Conservation (phyloP, 2,797 vertebrate genomes). For the Chromis chromis region DNA sequence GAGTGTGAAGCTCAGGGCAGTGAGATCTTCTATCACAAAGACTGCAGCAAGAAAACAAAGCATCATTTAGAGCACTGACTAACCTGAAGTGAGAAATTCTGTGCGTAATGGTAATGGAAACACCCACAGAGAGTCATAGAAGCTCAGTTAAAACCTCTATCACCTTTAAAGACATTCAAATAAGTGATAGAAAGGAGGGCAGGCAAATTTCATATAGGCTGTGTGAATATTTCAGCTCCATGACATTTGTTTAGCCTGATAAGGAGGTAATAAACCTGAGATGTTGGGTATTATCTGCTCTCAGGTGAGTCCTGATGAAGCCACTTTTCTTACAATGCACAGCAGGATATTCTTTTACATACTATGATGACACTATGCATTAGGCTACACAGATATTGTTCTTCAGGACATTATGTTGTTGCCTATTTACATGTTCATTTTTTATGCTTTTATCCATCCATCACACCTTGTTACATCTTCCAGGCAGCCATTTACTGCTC, state of each 20-base stretch:
- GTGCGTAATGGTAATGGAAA: conserved; percentile 45
- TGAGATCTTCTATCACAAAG: conserved; percentile 75
- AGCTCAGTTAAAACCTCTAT: not conserved
- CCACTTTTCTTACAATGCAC: not conserved
- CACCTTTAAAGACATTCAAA: conserved; percentile 13
- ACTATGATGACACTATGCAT: not conserved
- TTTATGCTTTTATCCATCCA: not conserved
- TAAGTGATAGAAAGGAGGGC: not conserved
- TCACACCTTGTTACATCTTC: not conserved
- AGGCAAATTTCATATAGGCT: conserved; percentile 23
- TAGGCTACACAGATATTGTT: not conserved
- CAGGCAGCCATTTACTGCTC: not conserved
- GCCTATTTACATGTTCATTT: conserved; percentile 1
- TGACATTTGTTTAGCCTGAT: conserved; percentile 37
- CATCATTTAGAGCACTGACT: conserved; percentile 6
- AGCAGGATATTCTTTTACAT: not conserved
- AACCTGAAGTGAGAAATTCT: conserved; percentile 16
- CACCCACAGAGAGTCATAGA: not conserved
- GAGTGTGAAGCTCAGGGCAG: conserved; percentile 68
- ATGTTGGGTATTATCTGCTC: conserved; percentile 5
- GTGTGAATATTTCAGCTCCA: not conserved
- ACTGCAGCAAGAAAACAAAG: conserved; percentile 53
- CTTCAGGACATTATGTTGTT: not conserved
- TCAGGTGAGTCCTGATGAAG: not conserved
- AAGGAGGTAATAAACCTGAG: conserved; percentile 20